phyloP scores from a whole-genome alignment of 23 tunicate species.

The Ciona savignyi region DNA sequence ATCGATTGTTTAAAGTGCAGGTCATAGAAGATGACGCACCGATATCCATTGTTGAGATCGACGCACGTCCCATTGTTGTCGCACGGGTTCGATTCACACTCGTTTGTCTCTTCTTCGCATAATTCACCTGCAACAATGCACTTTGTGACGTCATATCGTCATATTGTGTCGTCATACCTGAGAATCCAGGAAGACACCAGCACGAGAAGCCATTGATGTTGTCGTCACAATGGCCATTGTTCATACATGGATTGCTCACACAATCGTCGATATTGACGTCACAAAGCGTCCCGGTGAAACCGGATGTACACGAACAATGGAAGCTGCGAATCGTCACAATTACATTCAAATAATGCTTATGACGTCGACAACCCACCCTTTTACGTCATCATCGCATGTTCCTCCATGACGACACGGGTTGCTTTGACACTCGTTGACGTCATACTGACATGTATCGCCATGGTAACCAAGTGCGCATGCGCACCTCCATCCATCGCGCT shows the following conservation, averaged over 20 bases:
- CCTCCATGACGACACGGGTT: slow-evolving; percentile 19
- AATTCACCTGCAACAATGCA: background rate
- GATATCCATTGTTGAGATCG: slow-evolving; percentile 7
- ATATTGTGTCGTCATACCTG: slow-evolving; percentile 16
- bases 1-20: background rate
- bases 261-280: slow-evolving; percentile 16
- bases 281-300: slow-evolving; percentile 6
- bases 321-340: slow-evolving; percentile 11
- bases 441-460: slow-evolving; percentile 29
- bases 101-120: slow-evolving; percentile 8
- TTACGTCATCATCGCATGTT: slow-evolving; percentile 14
- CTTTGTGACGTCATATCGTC: too few species aligned
- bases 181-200: slow-evolving; percentile 24
- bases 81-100: slow-evolving; percentile 23
- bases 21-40: slow-evolving; percentile 1
- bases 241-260: slow-evolving; percentile 3
- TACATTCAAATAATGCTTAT: background rate
- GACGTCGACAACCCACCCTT: background rate
- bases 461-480: slow-evolving; percentile 39
- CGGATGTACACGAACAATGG: slow-evolving; percentile 1
- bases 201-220: slow-evolving; percentile 10
- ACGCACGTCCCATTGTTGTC: slow-evolving; percentile 9
- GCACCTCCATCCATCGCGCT: slow-evolving; percentile 10
- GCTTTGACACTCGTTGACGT: slow-evolving; percentile 21
- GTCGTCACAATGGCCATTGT: slow-evolving; percentile 16